Percentiles rank a stretch among this genome's conserved stretches.
These are phyloP conservation scores for Perognathus longimembris DNA, from an alignment of 2,113 vertebrate genomes.

Conservation along the genomic window DNA sequence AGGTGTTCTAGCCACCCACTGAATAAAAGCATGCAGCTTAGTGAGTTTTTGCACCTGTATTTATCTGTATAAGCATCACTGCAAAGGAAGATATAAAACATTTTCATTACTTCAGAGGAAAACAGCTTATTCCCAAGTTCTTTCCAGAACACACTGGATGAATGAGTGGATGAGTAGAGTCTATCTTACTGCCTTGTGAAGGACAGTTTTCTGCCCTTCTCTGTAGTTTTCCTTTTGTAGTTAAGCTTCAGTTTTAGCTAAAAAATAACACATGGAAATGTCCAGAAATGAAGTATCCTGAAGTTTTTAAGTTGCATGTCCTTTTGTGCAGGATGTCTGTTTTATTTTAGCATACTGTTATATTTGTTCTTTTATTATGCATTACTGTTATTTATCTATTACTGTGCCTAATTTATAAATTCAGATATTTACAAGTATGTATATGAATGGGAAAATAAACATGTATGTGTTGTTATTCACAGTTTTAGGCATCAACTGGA, in stretches of 20 bases:
- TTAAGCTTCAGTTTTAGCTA: background rate
- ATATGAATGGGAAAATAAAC: background rate
- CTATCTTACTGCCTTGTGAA: background rate
- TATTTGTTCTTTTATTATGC: background rate
- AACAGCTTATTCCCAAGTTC: slow-evolving; percentile 28
- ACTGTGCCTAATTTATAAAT: background rate
- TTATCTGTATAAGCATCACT: background rate
- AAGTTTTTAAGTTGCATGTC: background rate
- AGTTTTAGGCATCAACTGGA: background rate
- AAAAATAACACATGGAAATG: background rate
- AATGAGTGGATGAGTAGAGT: slow-evolving; percentile 3
- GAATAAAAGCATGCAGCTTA: background rate
- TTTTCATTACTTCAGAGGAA: too few species aligned
- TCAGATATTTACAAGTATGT: background rate
- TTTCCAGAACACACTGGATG: background rate
- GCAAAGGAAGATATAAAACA: too few species aligned
- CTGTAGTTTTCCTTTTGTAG: background rate
- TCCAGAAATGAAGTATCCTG: background rate
- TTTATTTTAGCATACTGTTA: background rate
- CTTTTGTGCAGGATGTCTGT: background rate
- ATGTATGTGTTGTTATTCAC: background rate
- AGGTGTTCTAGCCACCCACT: background rate
- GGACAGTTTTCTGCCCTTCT: background rate
- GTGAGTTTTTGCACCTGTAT: background rate
- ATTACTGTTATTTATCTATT: background rate